Base-by-base conservation (phyloP, 2,888 invertebrate genomes). In the Hirtodrosophila confusa region DNA sequence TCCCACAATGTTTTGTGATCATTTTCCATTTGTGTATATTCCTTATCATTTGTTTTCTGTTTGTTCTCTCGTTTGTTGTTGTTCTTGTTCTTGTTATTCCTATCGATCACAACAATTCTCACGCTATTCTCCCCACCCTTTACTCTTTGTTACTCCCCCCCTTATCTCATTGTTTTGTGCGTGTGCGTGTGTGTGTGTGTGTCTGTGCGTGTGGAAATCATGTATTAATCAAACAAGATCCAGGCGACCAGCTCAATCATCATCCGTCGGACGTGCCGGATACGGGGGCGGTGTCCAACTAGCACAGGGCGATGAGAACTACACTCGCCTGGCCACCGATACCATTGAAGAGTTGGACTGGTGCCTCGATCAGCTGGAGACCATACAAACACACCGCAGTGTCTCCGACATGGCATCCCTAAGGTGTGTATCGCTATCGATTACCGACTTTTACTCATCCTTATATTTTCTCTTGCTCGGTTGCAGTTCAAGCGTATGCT, bases 371-470 rank as follows among this genome's bases (percentile, higher is more conserved):
- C 99, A 99, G 93, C 93, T 99, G 92, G 99, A 99, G 93, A 99
- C 98, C 80, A 99, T 99, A 92, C 99, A 99, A 94, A 99, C 99
- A 69, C 99, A 99, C 93, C 96, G 99, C 91, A 99, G 98, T 89
- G 99, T 99, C 88, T 98, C 98, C 75, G 99, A 99, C 92, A 99
- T 99, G 99, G 99, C 99, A 90, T 98, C 99, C 83, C 95, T 97
- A 90, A 99, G 97, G 99, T 99, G 93, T 92, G 86, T 62, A 27
- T 27, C 6, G 6, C 8, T 31, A 49, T 45, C 36, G 8, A 7
- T 7, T 2, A 17, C 17, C 17, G 17, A 17, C 17, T 8, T 8
- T 7, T 2, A 31, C 29, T 12, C 40, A 54, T 7, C 31, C 6
- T 0, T 29, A 39, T 4, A 27, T n/a, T 8, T 0, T 23, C 10